Evolutionary conservation across 1,140 invertebrate genomes (phyloP).

Genomic region (Epicauta chinensis): DNA sequence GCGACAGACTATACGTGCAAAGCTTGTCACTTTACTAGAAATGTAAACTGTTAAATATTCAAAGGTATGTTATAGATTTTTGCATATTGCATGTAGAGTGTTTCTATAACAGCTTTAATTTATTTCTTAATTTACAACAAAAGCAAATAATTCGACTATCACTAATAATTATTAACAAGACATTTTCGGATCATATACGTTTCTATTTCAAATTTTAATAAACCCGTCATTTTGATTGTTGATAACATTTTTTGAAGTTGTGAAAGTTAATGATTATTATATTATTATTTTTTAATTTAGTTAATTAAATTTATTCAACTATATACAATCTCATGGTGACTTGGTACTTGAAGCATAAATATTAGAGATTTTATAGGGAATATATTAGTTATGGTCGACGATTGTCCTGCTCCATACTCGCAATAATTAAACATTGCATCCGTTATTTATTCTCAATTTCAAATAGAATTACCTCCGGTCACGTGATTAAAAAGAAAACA

Average conservation of each 20-base stretch:
- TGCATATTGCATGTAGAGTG: slow-evolving; percentile 20
- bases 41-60: slow-evolving; percentile 28
- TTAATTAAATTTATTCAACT: slow-evolving; percentile 25
- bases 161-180: too few species aligned
- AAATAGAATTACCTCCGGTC: slow-evolving; percentile 27
- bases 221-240: too few species aligned
- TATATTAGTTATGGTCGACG: slow-evolving; percentile 38
- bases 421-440: slow-evolving; percentile 33
- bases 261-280: slow-evolving; percentile 18
- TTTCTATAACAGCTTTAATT: too few species aligned
- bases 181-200: too few species aligned
- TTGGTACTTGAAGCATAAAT: slow-evolving; percentile 31
- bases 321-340: slow-evolving; percentile 30
- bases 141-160: too few species aligned
- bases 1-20: slow-evolving; percentile 27
- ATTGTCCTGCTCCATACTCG: slow-evolving; percentile 33
- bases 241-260: neutral
- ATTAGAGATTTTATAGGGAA: slow-evolving; percentile 36
- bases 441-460: slow-evolving; percentile 36
- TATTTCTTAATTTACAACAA: too few species aligned
- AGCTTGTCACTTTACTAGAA: slow-evolving; percentile 31
- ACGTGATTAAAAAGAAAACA: slow-evolving; percentile 14
- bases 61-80: slow-evolving; percentile 23
- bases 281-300: slow-evolving; percentile 25
- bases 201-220: too few species aligned